Percentiles rank a stretch among this genome's conserved stretches.
These are phyloP conservation scores for Rhodophaea formosa DNA, from an alignment of 2,888 invertebrate genomes.

Conservation along the genomic window DNA sequence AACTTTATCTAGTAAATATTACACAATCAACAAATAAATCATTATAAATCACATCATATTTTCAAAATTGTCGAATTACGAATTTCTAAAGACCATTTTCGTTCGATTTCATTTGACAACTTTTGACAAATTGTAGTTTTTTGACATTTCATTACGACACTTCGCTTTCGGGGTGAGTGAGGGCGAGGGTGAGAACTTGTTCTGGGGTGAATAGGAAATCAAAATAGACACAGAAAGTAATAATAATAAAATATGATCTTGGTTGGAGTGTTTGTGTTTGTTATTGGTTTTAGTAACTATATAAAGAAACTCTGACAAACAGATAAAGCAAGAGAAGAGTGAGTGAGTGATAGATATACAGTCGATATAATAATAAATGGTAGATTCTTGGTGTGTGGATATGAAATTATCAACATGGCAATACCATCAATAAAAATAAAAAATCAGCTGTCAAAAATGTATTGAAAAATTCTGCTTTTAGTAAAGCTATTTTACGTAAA, in stretches of 20 bases:
- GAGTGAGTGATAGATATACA: too few relatives aligned
- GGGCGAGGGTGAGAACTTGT: neutral
- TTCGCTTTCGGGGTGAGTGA: neutral
- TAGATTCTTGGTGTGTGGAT: too few relatives aligned
- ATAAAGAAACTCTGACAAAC: too few relatives aligned
- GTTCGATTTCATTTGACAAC: conserved; percentile 39
- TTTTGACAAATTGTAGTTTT: too few relatives aligned
- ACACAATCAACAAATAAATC: conserved; percentile 73
- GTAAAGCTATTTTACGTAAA: conserved; percentile 32
- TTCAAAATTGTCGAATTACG: conserved; percentile 57
- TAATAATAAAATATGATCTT: too few relatives aligned
- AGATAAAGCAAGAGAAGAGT: too few relatives aligned
- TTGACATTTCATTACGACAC: conserved; percentile 20
- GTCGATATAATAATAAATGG: too few relatives aligned
- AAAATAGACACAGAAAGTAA: too few relatives aligned
- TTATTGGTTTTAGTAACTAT: too few relatives aligned
- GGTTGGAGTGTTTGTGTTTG: too few relatives aligned
- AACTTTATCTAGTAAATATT: conserved; percentile 51
- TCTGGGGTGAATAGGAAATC: neutral
- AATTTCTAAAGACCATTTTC: conserved; percentile 51
- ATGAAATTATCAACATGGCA: neutral
- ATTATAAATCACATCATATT: conserved; percentile 69
- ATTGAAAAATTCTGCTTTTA: conserved; percentile 34
- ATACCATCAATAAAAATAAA: conserved; percentile 14
- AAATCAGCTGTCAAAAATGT: conserved; percentile 32